Conservation (phyloP, 2,888 invertebrate genomes). For the Reticulitermes lucifugus region DNA sequence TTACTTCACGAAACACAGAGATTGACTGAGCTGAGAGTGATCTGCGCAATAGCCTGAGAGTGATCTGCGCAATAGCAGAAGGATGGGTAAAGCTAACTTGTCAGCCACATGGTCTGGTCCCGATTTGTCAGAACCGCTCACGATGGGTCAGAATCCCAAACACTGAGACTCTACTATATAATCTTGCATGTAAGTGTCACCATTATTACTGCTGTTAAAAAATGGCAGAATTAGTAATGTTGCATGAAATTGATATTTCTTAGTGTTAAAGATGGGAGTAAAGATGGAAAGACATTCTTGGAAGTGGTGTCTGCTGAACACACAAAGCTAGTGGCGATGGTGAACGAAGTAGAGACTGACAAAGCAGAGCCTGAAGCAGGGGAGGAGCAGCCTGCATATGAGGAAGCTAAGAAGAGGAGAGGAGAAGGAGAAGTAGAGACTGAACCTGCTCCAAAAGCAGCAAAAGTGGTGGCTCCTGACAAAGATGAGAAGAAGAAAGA, state of each 20-base stretch:
- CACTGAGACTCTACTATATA: too few relatives aligned
- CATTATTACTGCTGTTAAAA: not conserved
- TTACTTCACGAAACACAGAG: too few relatives aligned
- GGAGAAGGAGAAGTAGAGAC: slow-evolving; percentile 59
- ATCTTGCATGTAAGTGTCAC: not conserved
- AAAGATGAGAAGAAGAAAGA: slow-evolving; percentile 72
- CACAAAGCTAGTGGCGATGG: slow-evolving; percentile 69
- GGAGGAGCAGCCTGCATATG: slow-evolving; percentile 53
- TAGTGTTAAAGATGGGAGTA: slow-evolving; percentile 65
- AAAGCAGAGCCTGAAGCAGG: slow-evolving; percentile 49
- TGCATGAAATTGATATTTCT: not conserved
- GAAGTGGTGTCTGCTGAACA: slow-evolving; percentile 70
- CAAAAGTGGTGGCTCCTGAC: slow-evolving; percentile 62
- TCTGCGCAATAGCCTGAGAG: too few relatives aligned
- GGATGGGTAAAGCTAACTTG: too few relatives aligned
- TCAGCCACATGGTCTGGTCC: too few relatives aligned
- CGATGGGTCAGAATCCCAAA: too few relatives aligned
- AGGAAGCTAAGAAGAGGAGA: slow-evolving; percentile 64
- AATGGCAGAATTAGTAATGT: not conserved
- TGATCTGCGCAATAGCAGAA: too few relatives aligned
- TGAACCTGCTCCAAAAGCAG: slow-evolving; percentile 61
- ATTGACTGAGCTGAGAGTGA: too few relatives aligned
- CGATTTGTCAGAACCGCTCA: too few relatives aligned
- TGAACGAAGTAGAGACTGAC: slow-evolving; percentile 60
- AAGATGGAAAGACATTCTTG: slow-evolving; percentile 63